phyloP scores from a whole-genome alignment of 2,888 invertebrate genomes.

The Seira musarum region DNA sequence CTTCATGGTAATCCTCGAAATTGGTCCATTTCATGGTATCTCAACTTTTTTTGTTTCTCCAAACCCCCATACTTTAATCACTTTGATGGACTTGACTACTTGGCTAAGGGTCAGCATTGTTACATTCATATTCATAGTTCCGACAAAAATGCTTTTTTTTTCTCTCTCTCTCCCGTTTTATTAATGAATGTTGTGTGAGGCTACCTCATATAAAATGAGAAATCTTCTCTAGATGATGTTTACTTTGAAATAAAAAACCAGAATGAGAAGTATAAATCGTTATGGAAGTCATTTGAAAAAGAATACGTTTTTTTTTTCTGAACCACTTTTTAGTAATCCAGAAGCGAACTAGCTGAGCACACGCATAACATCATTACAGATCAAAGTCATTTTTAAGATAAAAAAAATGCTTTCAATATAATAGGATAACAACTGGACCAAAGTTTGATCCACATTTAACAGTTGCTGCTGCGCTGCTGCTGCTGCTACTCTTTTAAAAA shows the following conservation, averaged over 20 bases:
- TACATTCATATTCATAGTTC: constrained; percentile 20
- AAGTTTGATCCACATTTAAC: constrained; percentile 8
- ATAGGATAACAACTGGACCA: constrained; percentile 30
- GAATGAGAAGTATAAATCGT: no score
- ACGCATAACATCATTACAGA: constrained; percentile 50
- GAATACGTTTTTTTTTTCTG: not conserved
- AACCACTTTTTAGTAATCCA: constrained; percentile 45
- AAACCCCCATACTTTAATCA: constrained; percentile 25
- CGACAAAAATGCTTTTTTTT: not conserved
- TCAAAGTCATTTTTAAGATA: constrained; percentile 40
- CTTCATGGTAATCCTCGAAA: constrained; percentile 14
- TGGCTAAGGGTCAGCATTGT: constrained; percentile 36
- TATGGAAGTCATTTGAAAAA: not conserved
- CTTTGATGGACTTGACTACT: constrained; percentile 39
- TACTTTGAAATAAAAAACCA: not conserved
- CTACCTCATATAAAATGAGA: no score
- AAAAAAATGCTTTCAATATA: no score
- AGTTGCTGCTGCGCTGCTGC: no score
- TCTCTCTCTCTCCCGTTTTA: not conserved
- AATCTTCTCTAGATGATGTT: no score
- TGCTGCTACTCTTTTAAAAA: constrained; percentile 26
- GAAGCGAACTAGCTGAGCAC: constrained; percentile 40
- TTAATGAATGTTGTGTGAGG: constrained; percentile 27
- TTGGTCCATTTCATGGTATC: constrained; percentile 3
- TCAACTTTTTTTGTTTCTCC: constrained; percentile 21